Base-by-base conservation (phyloP, 2,113 vertebrate genomes). In the Tylochromis polylepis region DNA sequence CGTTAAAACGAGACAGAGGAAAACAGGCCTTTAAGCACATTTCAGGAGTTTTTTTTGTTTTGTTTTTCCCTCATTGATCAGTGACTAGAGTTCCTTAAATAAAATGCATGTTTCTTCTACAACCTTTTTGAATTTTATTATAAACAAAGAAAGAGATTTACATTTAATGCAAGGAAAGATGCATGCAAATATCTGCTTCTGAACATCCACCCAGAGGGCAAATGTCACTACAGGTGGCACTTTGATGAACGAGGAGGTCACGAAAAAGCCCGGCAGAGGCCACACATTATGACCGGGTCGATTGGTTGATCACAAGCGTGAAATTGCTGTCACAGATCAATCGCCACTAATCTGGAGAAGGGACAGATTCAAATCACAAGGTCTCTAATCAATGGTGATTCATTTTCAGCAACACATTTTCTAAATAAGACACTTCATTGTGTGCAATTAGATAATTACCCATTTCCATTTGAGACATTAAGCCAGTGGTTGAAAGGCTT, bases 251-350 rank as follows among this genome's bases (percentile, higher is more conserved):
- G 90, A 93, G 86, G 62, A 87, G 89, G 92, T 95, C 92, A 91
- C 11, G 46, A 86, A 91, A 88, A 88, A 89, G 83, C 77, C 83
- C 38, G 3, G 79, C 90, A 89, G 62, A 86, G 85, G 91, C 89
- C 85, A 51, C 84, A 91, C 65, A 84, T 95, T 94, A 92, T 84
- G 89, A 79, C 91, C 59, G 6, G 90, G 92, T 95, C 94, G 88
- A 95, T 95, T 85, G 90, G 92, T 89, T 91, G 88, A 92, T 92
- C 81, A 34, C 86, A 72, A 85, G 93, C 93, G 89, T 94, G 95
- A 95, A 95, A 95, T 94, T 96, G 95, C 93, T 94, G 94, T 94
- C 93, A 94, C 90, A 94, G 94, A 96, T 96, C 95, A 93, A 95
- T 95, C 85, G 87, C 83, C 87, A 94, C 93, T 94, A 95, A 96